A percentile compares a stretch with the other conserved stretches of the same genome.
Evolutionary conservation across 2,113 vertebrate species (phyloP).

Genomic region (Chamaea fasciata): DNA sequence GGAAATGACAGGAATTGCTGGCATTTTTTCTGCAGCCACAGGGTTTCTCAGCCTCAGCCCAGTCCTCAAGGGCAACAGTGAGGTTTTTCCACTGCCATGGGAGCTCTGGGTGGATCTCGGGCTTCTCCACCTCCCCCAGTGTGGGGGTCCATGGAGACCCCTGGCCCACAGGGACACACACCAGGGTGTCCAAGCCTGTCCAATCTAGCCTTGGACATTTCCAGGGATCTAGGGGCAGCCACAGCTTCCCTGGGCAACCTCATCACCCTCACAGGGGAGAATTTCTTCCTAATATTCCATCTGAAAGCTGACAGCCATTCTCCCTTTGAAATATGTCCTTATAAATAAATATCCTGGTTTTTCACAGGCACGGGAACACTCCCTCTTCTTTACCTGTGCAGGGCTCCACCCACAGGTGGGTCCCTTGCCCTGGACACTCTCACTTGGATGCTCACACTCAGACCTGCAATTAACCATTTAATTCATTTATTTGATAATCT

Average conservation of each 20-base stretch:
- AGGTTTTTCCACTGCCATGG: background rate
- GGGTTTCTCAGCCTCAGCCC: background rate
- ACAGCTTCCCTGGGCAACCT: background rate
- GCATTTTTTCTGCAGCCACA: background rate
- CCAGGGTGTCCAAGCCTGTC: background rate
- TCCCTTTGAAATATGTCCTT: too few relatives aligned
- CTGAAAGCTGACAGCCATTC: background rate
- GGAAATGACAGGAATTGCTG: constrained; percentile 11
- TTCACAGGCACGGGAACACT: background rate
- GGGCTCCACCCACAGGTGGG: background rate
- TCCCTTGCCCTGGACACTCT: background rate
- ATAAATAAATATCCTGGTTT: background rate
- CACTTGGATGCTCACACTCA: background rate
- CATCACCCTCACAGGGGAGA: background rate
- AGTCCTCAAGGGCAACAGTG: rapidly evolving
- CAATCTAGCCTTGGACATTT: background rate
- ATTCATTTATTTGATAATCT: background rate
- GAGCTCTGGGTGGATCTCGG: rapidly evolving
- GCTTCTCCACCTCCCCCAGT: background rate
- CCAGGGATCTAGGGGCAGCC: background rate
- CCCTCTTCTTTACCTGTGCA: background rate
- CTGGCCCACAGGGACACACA: background rate
- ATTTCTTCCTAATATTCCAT: background rate
- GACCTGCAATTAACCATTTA: background rate
- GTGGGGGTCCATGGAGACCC: background rate